Evolutionary conservation across 2,113 vertebrate genomes (phyloP), one percentile per base, ranked within the genome.

Genomic region (Castor canadensis): DNA sequence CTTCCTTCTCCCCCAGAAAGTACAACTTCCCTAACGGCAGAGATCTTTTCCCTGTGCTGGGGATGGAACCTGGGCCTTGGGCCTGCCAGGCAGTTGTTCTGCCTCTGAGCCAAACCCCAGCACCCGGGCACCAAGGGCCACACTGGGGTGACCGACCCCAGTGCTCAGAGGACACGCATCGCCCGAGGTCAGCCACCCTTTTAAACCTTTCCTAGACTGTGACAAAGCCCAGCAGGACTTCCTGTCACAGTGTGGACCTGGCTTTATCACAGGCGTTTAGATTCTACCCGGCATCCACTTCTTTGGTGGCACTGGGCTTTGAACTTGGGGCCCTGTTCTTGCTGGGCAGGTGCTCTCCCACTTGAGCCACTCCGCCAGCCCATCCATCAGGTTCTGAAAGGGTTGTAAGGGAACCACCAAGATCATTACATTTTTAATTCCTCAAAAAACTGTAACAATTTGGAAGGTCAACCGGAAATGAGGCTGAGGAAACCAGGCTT

Each of bases 211-310:
- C n/a, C n/a, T n/a, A n/a, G n/a, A n/a, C n/a, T n/a, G n/a, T n/a
- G n/a, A n/a, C n/a, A n/a, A n/a, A n/a, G 2, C 17, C 56, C 56
- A 58, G 56, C 56, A 58, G 56, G 17, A 16, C 56, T 58, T 58
- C 56, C 56, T 22, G 20, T 58, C n/a, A n/a, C n/a, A n/a, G n/a
- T n/a, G n/a, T n/a, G n/a, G n/a, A n/a, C n/a, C n/a, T n/a, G n/a
- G 15, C 52, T 0, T 1, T 22, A 47, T 49, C 9, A 0, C 2
- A 0, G 6, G 62, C 30, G 4, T 30, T 52, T 47, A 1, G 38
- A 4, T 1, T 1, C 77, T 6, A 0, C n/a, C n/a, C n/a, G n/a
- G n/a, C n/a, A n/a, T n/a, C n/a, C n/a, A n/a, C n/a, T n/a, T n/a
- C n/a, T n/a, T n/a, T n/a, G n/a, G n/a, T n/a, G n/a, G n/a, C n/a